Conservation (phyloP, 2,888 invertebrate species). For the Nomada flava region DNA sequence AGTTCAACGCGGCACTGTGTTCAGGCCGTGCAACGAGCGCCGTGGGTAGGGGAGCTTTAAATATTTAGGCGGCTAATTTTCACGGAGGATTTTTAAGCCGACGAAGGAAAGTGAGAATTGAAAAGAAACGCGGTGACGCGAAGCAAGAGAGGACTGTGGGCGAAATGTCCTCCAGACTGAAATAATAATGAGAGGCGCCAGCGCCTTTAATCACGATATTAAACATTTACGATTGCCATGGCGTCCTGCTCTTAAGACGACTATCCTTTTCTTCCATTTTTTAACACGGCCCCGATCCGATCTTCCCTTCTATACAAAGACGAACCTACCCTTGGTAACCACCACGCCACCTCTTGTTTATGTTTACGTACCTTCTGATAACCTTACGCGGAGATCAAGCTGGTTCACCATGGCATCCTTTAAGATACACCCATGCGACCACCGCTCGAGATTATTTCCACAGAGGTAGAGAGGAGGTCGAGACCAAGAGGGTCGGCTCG, state of each 20-base stretch:
- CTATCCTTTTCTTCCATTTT: constrained; percentile 52
- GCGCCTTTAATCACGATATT: constrained; percentile 84
- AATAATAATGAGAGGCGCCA: constrained; percentile 84
- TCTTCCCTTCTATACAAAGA: constrained; percentile 67
- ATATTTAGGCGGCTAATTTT: constrained; percentile 83
- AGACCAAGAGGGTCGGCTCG: not conserved
- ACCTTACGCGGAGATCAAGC: constrained; percentile 62
- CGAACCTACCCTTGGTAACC: constrained; percentile 13
- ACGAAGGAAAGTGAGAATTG: constrained; percentile 79
- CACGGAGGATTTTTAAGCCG: constrained; percentile 79
- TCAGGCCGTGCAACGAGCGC: constrained; percentile 14
- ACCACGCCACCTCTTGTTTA: constrained; percentile 59
- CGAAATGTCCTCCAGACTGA: constrained; percentile 83
- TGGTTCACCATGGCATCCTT: constrained; percentile 24
- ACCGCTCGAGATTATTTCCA: constrained; percentile 49
- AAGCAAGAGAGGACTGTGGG: constrained; percentile 67
- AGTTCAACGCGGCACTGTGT: constrained; percentile 8
- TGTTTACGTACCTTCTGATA: constrained; percentile 67
- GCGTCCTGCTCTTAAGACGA: constrained; percentile 72
- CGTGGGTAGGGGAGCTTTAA: constrained; percentile 73
- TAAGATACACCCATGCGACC: constrained; percentile 27
- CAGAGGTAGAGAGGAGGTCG: not conserved
- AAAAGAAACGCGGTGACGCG: constrained; percentile 77
- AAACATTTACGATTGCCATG: constrained; percentile 83
- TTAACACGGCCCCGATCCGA: constrained; percentile 69